A percentile compares a stretch with the other conserved stretches of the same genome.
phyloP scores from a whole-genome alignment of 1,140 invertebrate genomes.

The Oryctes rhinoceros region DNA sequence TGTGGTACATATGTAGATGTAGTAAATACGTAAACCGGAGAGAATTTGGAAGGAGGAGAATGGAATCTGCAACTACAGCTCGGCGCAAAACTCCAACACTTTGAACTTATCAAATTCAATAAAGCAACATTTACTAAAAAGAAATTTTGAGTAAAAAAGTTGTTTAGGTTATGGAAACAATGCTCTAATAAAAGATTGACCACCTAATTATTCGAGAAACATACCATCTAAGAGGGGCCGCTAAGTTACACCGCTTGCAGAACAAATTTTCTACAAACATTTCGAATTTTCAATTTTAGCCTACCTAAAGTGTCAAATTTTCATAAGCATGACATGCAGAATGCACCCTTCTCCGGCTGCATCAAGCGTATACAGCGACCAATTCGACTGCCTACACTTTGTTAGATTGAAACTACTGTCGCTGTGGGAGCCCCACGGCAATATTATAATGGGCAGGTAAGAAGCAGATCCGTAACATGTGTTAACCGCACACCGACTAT shows the following conservation, averaged over 20 bases:
- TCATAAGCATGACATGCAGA: not conserved
- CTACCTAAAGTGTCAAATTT: not conserved
- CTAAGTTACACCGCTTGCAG: too few species aligned
- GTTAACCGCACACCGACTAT: conserved; percentile 45
- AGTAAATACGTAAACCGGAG: conserved; percentile 11
- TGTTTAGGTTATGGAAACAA: too few species aligned
- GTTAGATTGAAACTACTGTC: conserved; percentile 46
- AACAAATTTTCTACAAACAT: too few species aligned
- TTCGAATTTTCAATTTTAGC: too few species aligned
- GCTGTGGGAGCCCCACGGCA: conserved; percentile 45
- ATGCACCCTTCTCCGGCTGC: not conserved
- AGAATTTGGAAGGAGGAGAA: not conserved
- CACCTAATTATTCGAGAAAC: too few species aligned
- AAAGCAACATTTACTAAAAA: too few species aligned
- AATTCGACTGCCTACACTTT: conserved; percentile 39
- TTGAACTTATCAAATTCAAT: too few species aligned
- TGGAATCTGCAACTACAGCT: not conserved
- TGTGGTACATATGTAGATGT: not conserved
- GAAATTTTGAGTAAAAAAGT: too few species aligned
- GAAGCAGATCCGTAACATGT: conserved; percentile 45
- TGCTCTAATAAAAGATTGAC: too few species aligned
- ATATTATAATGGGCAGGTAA: conserved; percentile 48
- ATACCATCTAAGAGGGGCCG: too few species aligned
- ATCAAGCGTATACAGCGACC: not conserved
- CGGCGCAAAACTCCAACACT: not conserved